Percentiles rank a stretch among this genome's conserved stretches.
phyloP scores from a whole-genome alignment of 2,113 vertebrate species.

The Mellivora capensis region DNA sequence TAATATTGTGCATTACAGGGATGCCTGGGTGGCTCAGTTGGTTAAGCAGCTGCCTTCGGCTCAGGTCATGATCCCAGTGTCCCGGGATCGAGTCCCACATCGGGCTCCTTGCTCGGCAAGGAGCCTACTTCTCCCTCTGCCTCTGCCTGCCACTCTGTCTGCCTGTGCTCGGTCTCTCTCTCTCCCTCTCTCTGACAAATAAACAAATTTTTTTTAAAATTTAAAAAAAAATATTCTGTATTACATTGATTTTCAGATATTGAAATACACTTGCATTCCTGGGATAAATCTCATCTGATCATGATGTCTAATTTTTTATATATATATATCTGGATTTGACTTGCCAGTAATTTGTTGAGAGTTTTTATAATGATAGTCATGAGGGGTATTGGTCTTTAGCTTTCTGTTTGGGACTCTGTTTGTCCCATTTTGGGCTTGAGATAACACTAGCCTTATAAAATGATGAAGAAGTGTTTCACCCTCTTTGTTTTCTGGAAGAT shows the following conservation, averaged over 20 bases:
- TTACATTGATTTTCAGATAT: background rate
- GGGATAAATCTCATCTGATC: background rate
- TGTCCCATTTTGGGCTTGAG: background rate
- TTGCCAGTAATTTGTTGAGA: background rate
- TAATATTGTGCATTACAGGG: background rate
- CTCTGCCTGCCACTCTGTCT: too few species aligned
- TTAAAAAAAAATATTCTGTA: background rate
- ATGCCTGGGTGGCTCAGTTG: too few species aligned
- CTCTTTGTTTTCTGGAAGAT: constrained; percentile 1
- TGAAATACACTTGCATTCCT: background rate
- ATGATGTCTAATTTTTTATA: background rate
- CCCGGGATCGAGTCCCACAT: too few species aligned
- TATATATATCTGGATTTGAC: background rate
- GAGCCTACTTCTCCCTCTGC: too few species aligned
- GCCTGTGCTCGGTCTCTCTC: too few species aligned
- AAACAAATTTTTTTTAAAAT: too few species aligned
- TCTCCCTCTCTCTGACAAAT: too few species aligned
- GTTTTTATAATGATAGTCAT: background rate
- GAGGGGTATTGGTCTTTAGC: background rate
- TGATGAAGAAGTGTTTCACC: background rate
- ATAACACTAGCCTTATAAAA: background rate
- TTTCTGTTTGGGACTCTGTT: background rate
- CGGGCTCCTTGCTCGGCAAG: too few species aligned
- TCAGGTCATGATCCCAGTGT: too few species aligned
- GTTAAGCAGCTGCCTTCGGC: too few species aligned